Base-by-base conservation (phyloP, 1,140 invertebrate species). In the Stegodyphus dumicola region DNA sequence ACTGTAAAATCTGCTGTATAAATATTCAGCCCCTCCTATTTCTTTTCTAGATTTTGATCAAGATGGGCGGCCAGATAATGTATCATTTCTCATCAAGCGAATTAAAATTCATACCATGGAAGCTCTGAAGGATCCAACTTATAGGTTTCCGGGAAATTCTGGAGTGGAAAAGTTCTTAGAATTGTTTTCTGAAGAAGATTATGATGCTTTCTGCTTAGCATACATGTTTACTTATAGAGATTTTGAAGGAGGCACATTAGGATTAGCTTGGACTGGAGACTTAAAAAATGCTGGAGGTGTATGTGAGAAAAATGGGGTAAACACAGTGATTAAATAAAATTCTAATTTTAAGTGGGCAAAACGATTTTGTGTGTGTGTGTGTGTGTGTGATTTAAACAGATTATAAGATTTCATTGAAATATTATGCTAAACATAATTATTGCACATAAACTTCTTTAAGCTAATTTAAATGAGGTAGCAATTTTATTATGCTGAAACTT, bases 191-290 rank as follows among this genome's bases (percentile, higher is more conserved):
- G 96, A 99, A 93, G 95, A 98, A 90, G 96, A 99, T 90, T 99
- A 99, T 90, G 96, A 99, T 90, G 96, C 96, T 15, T 99, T 99
- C 91, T 99, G 98, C 90, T 92, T 99, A 89, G 98, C 98, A 64
- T 99, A 99, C 90, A 98, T 99, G 94, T 99, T 99, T 90, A 99
- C 98, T 5, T 99, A 99, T 91, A 89, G 98, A 64, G 98, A 99
- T 91, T 99, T 99, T 90, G 97, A 98, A 90, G 98, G 98, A 93
- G 98, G 98, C 69, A 99, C 98, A 1, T 91, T 99, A 76, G 98
- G 98, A 7, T 91, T 99, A 56, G 98, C 98, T 5, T 99, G 98
- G 98, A 98, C 96, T 0, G 96, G 96, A 0, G 96, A 98, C 91
- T 92, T 98, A 15, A 97, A 97, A 89, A 97, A 98, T 90, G 96